These are phyloP conservation scores for Rhadina sibilatrix DNA, from an alignment of 2,113 vertebrate species.

Conservation along the genomic window DNA sequence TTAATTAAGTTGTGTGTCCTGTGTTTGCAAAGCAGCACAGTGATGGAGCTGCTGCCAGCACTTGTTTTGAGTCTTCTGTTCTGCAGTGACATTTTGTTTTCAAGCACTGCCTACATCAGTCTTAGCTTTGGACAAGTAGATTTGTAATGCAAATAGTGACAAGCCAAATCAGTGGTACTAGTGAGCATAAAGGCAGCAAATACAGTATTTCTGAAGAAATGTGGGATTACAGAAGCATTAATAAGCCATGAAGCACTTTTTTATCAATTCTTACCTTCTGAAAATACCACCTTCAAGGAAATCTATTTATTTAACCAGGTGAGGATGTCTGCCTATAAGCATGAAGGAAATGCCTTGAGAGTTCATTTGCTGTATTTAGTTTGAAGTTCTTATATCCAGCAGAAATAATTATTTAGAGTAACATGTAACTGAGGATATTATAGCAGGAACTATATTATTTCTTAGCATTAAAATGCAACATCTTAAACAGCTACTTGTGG, in stretches of 20 bases:
- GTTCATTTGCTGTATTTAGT: neutral
- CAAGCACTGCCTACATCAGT: neutral
- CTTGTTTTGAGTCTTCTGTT: neutral
- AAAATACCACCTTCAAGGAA: neutral
- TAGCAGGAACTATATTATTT: conserved; percentile 28
- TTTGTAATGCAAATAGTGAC: neutral
- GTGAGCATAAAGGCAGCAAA: neutral
- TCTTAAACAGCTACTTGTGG: conserved; percentile 31
- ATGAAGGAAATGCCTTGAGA: conserved; percentile 29
- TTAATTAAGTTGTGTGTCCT: neutral
- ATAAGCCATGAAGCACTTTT: conserved; percentile 26
- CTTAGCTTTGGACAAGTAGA: neutral
- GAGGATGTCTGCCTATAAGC: neutral
- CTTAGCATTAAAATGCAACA: conserved; percentile 32
- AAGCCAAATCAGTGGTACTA: neutral
- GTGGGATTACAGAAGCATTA: neutral
- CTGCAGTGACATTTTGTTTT: neutral
- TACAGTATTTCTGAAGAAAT: neutral
- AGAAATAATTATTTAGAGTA: conserved; percentile 6
- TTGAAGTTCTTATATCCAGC: neutral
- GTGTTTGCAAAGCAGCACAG: neutral
- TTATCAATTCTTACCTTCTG: neutral
- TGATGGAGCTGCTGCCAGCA: neutral
- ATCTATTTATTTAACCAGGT: neutral
- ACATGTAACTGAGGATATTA: conserved; percentile 21